Evolutionary conservation across 2,888 invertebrate genomes (phyloP), one percentile per base, ranked within the genome.

Genomic region (Brenthis daphne): DNA sequence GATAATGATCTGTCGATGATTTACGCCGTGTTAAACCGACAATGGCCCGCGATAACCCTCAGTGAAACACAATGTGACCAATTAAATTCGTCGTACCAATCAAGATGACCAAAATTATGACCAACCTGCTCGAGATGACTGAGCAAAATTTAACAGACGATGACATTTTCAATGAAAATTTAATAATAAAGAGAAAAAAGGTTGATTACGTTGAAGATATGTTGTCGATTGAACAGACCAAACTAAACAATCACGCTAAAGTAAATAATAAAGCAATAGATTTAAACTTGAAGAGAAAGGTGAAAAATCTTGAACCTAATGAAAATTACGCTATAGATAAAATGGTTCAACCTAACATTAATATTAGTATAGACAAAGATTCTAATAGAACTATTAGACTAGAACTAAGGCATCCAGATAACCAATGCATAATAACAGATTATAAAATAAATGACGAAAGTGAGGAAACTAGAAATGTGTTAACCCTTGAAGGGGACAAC

Each of bases 1-100:
- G 92, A 92, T 92, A 92, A 90, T 89, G 86, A 92, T 92, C 92
- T 86, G 81, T 82, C 84, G 88, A 91, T 90, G 89, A 92, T 91
- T 90, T 91, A 89, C 89, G 88, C 89, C 82, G 85, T 80, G 88
- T 87, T 90, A 89, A 88, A 88, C 85, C 82, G 87, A 91, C 90
- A 91, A 92, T 90, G 83, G 86, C 79, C 74, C 75, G 68, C 82
- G 86, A 87, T 89, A 88, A 86, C 87, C 86, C 80, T 85, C 82
- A 74, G 80, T 77, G 74, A 80, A 75, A 77, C 78, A 88, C 91
- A 89, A 90, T 90, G 87, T 86, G 85, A 89, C 84, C 89, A 91
- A 92, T 91, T 91, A 91, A 86, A 84, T 81, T 75, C 77, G 66
- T 66, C 60, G 47, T 60, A 66, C 66, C 47, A 58, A 60, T 66